Evolutionary conservation across 2,797 vertebrate species (phyloP).

Genomic region (Parotocinclus haroldoi): DNA sequence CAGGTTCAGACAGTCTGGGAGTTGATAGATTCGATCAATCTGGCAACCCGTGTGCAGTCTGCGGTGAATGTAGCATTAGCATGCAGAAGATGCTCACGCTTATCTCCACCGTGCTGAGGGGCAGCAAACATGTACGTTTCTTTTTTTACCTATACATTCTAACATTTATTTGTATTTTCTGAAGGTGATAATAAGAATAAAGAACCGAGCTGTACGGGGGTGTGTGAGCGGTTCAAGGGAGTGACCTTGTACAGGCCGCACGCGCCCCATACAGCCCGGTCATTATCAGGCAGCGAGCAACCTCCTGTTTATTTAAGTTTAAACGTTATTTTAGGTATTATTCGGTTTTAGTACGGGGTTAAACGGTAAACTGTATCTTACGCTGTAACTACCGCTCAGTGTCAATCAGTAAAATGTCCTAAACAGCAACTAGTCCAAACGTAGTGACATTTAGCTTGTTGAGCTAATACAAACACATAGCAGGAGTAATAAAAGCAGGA

Average conservation of each 20-base stretch:
- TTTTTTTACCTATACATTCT: neutral
- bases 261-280: neutral
- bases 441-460: no score
- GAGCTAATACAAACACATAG: no score
- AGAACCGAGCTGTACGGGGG: neutral
- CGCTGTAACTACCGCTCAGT: no score
- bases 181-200: no score
- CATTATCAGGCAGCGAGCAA: neutral
- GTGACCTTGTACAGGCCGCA: constrained; percentile 3
- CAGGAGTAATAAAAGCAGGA: no score
- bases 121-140: constrained; percentile 66
- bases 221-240: neutral
- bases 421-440: no score
- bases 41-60: neutral
- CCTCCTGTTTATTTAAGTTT: no score
- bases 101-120: constrained; percentile 66
- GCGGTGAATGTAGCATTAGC: constrained; percentile 9
- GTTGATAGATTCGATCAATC: no score
- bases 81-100: constrained; percentile 70
- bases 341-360: neutral
- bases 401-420: no score
- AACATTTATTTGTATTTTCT: neutral
- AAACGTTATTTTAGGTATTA: no score
- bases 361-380: no score
- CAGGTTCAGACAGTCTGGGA: no score